Base-by-base conservation (phyloP, 2,888 invertebrate genomes). In the Mellilla xanthometata region DNA sequence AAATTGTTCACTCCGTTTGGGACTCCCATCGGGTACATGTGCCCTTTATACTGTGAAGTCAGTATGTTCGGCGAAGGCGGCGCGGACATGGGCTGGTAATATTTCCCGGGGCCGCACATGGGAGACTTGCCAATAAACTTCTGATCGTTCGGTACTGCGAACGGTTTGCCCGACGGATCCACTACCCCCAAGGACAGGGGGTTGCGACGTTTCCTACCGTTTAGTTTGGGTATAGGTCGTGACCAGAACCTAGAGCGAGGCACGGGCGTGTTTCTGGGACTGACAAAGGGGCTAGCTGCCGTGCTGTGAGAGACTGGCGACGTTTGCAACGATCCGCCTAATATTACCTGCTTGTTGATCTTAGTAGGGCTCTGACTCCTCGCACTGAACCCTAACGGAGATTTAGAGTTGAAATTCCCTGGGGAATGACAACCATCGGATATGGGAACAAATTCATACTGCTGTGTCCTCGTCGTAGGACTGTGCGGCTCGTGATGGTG, bases 381-480 rank as follows among this genome's bases (percentile, higher is more conserved):
- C 34, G 78, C 77, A 13, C 75, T 71, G 56, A 83, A 86, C 5
- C 86, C 81, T 33, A 81, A 49, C 0, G 88, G 89, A 6, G 87
- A 86, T 57, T 88, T 87, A 6, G 82, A 81, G 60, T 82, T 72
- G 55, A 85, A 81, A 55, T 91, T 90, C 13, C 77, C 68, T 1
- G 94, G 93, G 1, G 93, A 93, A 62, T 92, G 92, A 29, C 94
- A 93, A n/a, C 93, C 93, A 5, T 95, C 95, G 23, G 96, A 95
- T 68, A 97, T 97, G 0, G 96, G 96, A 19, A 95, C 94, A 68
- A 97, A 97, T 75, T 94, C 95, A 72, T 95, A 96, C 68, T 95
- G 94, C 71, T 95, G 93, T 32, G 95, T 92, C 50, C 94, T 91
- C 29, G 95, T 93, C 52, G 94, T 95, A 6, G 95, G 95, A 82